A percentile compares a stretch with the other conserved stretches of the same genome.
Evolutionary conservation across 1,140 invertebrate genomes (phyloP).

Genomic region (Mesaphorura yosii): DNA sequence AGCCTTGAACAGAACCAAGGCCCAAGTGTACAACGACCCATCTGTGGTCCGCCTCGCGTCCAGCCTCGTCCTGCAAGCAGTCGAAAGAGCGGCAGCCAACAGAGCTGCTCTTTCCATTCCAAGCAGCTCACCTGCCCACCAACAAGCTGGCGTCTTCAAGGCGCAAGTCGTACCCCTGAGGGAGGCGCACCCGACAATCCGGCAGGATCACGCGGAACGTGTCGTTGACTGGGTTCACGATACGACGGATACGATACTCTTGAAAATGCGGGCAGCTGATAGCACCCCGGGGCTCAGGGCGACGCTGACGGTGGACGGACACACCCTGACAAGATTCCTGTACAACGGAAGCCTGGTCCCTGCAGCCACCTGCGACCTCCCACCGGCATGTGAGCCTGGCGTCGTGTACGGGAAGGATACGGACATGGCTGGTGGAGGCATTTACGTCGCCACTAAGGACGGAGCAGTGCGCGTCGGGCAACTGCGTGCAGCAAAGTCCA

Average conservation of each 20-base stretch:
- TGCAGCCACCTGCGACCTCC: background rate
- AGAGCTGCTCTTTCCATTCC: too few species aligned
- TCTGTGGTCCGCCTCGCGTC: background rate
- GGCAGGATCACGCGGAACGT: background rate
- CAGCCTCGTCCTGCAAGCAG: background rate
- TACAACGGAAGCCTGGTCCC: background rate
- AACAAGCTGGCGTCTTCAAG: too few species aligned
- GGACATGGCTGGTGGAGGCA: background rate
- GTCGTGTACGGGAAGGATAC: background rate
- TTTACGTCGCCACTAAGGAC: background rate
- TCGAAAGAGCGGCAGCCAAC: too few species aligned
- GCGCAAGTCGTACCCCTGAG: too few species aligned
- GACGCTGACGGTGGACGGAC: background rate
- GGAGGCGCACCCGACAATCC: too few species aligned
- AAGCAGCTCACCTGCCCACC: too few species aligned
- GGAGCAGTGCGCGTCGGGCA: background rate
- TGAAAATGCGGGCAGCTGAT: conserved; percentile 3
- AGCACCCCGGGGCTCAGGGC: background rate
- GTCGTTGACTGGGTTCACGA: background rate
- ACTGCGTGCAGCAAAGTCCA: background rate
- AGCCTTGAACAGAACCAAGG: background rate
- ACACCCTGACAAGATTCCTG: background rate
- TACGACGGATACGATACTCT: background rate
- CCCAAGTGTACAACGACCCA: background rate
- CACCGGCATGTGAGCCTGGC: background rate